phyloP scores from a whole-genome alignment of 1,140 invertebrate genomes.

The Portunus trituberculatus region DNA sequence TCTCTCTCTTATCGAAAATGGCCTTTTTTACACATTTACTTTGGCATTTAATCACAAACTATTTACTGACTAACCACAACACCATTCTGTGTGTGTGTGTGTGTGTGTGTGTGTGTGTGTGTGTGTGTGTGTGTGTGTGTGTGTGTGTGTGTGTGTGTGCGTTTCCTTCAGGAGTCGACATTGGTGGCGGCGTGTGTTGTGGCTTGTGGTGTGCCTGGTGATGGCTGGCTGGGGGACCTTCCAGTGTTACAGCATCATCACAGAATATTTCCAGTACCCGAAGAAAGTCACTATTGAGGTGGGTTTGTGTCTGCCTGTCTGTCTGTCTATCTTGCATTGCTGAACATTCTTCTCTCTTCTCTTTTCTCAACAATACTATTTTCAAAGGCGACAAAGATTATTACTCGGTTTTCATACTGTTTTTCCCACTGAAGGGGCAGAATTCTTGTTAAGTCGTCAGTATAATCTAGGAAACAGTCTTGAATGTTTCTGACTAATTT shows the following conservation, averaged over 20 bases:
- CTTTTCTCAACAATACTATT: too few species aligned
- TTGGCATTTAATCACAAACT: too few species aligned
- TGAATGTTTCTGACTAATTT: too few species aligned
- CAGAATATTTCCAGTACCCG: slow-evolving; percentile 66
- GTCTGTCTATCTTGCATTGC: neutral
- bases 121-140: neutral
- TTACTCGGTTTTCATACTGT: too few species aligned
- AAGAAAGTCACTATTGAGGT: slow-evolving; percentile 73
- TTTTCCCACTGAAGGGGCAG: too few species aligned
- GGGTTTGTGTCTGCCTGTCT: slow-evolving; percentile 4
- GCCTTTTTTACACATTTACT: too few species aligned
- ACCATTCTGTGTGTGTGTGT: neutral
- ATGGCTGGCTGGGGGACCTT: slow-evolving; percentile 48
- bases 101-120: slow-evolving; percentile 36
- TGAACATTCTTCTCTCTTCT: too few species aligned
- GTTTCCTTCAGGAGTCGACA: slow-evolving; percentile 1
- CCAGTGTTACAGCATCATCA: slow-evolving; percentile 67
- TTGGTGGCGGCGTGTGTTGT: slow-evolving; percentile 17
- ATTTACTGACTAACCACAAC: too few species aligned
- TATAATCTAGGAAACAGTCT: too few species aligned
- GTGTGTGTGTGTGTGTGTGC: neutral
- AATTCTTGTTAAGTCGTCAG: too few species aligned
- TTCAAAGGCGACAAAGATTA: too few species aligned
- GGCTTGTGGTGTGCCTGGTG: slow-evolving; percentile 39
- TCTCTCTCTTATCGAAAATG: too few species aligned